phyloP scores from a whole-genome alignment of 2,113 vertebrate genomes.

The Syrrhaptes paradoxus region DNA sequence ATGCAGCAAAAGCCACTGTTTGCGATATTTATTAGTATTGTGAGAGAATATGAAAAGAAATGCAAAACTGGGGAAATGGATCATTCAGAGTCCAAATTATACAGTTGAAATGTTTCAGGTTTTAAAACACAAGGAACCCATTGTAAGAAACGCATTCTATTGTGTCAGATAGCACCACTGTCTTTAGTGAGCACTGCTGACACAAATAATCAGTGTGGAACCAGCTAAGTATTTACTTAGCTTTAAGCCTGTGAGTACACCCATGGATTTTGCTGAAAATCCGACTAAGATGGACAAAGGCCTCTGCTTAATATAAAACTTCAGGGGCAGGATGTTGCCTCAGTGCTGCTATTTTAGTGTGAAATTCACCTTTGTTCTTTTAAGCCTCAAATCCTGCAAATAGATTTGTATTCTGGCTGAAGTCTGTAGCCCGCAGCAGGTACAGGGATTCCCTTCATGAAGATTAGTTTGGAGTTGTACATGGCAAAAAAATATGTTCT shows the following conservation, averaged over 20 bases:
- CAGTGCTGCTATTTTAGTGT: conserved; percentile 1
- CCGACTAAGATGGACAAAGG: background rate
- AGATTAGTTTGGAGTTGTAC: background rate
- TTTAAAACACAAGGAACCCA: background rate
- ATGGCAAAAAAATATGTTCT: background rate
- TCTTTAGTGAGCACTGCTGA: background rate
- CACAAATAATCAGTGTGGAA: background rate
- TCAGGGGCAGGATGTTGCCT: background rate
- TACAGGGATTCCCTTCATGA: background rate
- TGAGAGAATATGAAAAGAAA: background rate
- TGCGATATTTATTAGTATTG: background rate
- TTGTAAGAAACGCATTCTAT: background rate
- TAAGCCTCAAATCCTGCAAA: background rate
- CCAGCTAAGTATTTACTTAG: background rate
- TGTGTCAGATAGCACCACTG: background rate
- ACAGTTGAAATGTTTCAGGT: background rate
- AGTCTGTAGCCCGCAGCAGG: background rate
- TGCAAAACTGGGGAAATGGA: background rate
- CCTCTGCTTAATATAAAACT: background rate
- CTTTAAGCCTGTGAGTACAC: background rate
- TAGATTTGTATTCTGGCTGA: background rate
- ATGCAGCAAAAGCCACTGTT: background rate
- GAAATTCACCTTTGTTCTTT: background rate
- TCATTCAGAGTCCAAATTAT: background rate
- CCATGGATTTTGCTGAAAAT: background rate